Base-by-base conservation (phyloP, 1,140 invertebrate species). In the Lepidurus apus region DNA sequence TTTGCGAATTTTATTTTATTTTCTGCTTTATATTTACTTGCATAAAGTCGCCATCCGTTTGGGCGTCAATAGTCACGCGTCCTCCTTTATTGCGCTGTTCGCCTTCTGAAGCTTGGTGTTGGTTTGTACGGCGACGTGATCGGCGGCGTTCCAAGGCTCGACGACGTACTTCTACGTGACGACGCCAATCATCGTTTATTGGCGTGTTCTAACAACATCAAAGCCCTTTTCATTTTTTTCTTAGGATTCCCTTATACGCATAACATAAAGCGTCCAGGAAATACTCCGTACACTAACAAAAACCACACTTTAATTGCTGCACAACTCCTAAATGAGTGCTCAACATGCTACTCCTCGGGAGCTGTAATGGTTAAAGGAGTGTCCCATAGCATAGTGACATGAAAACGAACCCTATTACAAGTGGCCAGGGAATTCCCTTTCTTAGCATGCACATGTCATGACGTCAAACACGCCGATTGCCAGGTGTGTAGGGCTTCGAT, bases 41-140 rank as follows among this genome's bases (percentile, higher is more conserved):
- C 84, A 96, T 94, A 34, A 97, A 88, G 84, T 93, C 96, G 79
- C 89, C 85, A 78, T 97, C 95, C 0, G 95, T 97, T 87, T 97
- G 95, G 26, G 96, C 89, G 75, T 90, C 90, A 81, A 93, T 92
- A 85, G 96, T 93, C 79, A 90, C 89, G 79, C 94, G 88, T 17
- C 94, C 93, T 73, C 95, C 90, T n/a, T 86, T 65, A 65, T 83
- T 43, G 79, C 45, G 42, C 75, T 42, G 81, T 13, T 53, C 17
- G 47, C 73, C 45, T 73, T 13, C 2, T 73, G n/a, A 8, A 26
- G 42, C 5, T 45, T 47, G 43, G 34, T 75, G 53, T 74, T 77
- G 80, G 78, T 76, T 65, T 77, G 74, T 77, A 76, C 65, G 76
- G 8, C 74, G 74, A 73, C 73, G 76, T 17, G 80, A 43, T 11